A percentile compares a stretch with the other conserved stretches of the same genome.
Evolutionary conservation across 2,888 invertebrate species (phyloP).

Genomic region (Cheilosia pagana): DNA sequence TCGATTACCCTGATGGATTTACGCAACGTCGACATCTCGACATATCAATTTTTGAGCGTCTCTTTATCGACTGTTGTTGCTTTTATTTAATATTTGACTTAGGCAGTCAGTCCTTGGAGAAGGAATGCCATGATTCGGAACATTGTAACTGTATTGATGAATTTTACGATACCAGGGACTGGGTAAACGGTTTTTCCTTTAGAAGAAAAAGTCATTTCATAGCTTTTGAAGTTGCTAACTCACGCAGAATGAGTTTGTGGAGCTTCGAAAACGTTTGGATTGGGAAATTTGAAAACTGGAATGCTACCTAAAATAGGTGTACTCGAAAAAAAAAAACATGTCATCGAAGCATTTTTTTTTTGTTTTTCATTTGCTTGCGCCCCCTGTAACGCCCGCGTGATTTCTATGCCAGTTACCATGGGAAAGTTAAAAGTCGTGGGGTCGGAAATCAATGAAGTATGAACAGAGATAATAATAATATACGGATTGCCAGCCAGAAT

Average conservation of each 20-base stretch:
- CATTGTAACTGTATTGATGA: background rate
- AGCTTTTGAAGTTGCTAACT: background rate
- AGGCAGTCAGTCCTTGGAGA: background rate
- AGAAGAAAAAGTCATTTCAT: background rate
- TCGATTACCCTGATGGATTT: conserved; percentile 56
- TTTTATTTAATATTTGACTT: conserved; percentile 20
- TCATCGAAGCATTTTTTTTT: no score
- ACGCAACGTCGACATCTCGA: conserved; percentile 11
- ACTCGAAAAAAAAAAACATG: background rate
- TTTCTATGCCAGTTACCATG: background rate
- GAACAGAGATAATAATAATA: background rate
- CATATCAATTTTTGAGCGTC: conserved; percentile 47
- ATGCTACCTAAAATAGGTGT: background rate
- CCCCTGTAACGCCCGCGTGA: no score
- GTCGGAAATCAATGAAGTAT: conserved; percentile 1
- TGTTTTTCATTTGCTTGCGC: no score
- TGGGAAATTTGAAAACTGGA: conserved; percentile 11
- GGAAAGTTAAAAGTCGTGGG: background rate
- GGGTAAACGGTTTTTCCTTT: background rate
- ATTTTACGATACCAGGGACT: conserved; percentile 8
- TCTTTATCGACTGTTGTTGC: conserved; percentile 1
- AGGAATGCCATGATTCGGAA: background rate
- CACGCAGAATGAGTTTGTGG: conserved; percentile 1
- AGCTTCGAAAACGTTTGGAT: conserved; percentile 14
- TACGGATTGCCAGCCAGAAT: background rate